Evolutionary conservation across 2,797 vertebrate species (phyloP).

Genomic region (Scyliorhinus canicula): DNA sequence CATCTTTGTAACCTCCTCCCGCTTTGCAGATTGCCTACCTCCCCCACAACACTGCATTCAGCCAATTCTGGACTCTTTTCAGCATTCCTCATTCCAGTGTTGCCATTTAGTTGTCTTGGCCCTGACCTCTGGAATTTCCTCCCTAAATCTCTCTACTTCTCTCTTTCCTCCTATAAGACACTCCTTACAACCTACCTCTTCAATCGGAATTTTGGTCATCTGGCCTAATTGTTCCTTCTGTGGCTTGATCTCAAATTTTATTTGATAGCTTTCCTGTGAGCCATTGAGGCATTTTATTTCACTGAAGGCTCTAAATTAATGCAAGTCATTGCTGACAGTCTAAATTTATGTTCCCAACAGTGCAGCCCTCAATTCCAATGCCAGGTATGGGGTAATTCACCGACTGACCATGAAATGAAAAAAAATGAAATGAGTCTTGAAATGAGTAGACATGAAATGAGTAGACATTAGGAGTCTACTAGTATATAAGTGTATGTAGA

Average conservation of each 20-base stretch:
- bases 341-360: not conserved
- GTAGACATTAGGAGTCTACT: too few relatives aligned
- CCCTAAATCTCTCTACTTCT: not conserved
- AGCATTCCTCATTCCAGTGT: not conserved
- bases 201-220: not conserved
- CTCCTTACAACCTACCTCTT: not conserved
- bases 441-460: too few relatives aligned
- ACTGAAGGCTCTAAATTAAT: not conserved
- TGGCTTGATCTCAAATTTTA: not conserved
- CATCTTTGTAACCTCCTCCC: not conserved
- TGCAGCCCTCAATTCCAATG: not conserved
- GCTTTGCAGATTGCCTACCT: not conserved
- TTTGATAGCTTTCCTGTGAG: not conserved
- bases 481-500: too few relatives aligned
- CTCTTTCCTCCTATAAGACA: not conserved
- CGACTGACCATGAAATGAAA: too few relatives aligned
- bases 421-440: too few relatives aligned
- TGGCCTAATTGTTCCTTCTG: not conserved
- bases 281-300: not conserved
- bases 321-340: not conserved
- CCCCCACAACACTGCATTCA: not conserved
- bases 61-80: not conserved
- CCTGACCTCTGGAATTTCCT: not conserved
- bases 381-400: too few relatives aligned
- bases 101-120: not conserved